phyloP scores from a whole-genome alignment of 2,797 vertebrate genomes.

The Luscinia megarhynchos region DNA sequence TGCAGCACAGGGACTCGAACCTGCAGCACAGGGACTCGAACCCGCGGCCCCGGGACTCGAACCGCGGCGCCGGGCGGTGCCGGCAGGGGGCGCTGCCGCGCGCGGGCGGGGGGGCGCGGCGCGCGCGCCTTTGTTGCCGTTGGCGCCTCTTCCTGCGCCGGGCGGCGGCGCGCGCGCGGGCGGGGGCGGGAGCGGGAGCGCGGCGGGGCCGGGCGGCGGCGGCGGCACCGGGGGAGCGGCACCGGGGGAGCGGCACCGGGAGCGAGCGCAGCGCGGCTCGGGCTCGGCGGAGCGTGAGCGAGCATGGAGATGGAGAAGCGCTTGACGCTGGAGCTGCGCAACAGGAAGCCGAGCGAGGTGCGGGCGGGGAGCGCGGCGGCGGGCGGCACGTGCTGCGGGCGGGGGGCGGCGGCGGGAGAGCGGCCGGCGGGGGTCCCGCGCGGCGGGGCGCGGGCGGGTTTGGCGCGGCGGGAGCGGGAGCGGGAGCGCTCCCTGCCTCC shows the following conservation, averaged over 20 bases:
- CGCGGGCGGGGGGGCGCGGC: neutral
- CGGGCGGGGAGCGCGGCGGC: neutral
- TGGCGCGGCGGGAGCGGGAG: neutral
- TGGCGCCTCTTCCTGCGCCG: conserved; percentile 36
- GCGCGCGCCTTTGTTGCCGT: conserved; percentile 46
- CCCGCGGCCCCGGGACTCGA: too few relatives aligned
- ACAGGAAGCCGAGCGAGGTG: conserved; percentile 65
- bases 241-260: too few relatives aligned
- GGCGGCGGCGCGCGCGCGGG: conserved; percentile 21
- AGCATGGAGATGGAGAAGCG: conserved; percentile 60
- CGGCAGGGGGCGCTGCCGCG: conserved; percentile 4
- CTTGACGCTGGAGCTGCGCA: conserved; percentile 62
- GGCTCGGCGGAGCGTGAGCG: neutral
- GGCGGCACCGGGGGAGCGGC: too few relatives aligned
- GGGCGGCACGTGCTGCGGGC: neutral
- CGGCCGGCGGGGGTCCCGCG: neutral
- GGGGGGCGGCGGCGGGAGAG: neutral
- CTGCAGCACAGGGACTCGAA: too few relatives aligned
- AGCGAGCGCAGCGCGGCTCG: neutral
- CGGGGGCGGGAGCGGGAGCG: neutral
- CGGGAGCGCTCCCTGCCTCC: neutral
- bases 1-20: too few relatives aligned
- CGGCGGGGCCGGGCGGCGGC: too few relatives aligned
- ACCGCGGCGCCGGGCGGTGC: neutral
- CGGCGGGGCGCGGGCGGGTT: neutral